Percentiles rank a stretch among this genome's conserved stretches.
Conservation (phyloP, 2,888 invertebrate species). For the Xiphydria camelus region DNA sequence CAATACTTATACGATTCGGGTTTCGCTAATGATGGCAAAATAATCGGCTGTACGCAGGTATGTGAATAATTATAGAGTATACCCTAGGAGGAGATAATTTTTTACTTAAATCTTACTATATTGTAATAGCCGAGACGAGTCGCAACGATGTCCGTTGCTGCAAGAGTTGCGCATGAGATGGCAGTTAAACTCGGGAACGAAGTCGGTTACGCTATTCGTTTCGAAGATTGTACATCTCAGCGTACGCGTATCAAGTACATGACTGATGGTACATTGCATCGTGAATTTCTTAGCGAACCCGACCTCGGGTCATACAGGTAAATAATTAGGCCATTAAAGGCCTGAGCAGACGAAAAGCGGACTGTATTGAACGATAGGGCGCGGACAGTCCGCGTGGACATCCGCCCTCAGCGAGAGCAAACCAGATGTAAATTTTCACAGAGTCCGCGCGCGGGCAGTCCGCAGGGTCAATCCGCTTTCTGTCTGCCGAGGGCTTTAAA, state of each 20-base stretch:
- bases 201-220: constrained; percentile 89
- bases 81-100: too few relatives aligned
- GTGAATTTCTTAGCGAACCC: constrained; percentile 97
- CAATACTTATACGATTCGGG: constrained; percentile 97
- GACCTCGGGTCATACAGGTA: constrained; percentile 87
- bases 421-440: too few relatives aligned
- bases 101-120: too few relatives aligned
- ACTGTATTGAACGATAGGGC: too few relatives aligned
- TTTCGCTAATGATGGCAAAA: constrained; percentile 79
- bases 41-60: constrained; percentile 92
- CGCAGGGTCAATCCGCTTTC: too few relatives aligned
- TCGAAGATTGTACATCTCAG: constrained; percentile 99
- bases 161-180: constrained; percentile 98
- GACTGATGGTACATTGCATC: constrained; percentile 97
- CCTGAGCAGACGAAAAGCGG: too few relatives aligned
- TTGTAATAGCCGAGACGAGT: constrained; percentile 87
- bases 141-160: constrained; percentile 99
- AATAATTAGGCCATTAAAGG: too few relatives aligned
- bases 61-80: constrained; percentile 37
- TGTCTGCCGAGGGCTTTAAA: too few relatives aligned
- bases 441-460: too few relatives aligned
- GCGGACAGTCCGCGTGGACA: too few relatives aligned
- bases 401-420: too few relatives aligned
- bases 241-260: constrained; percentile 96
- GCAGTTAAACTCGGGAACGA: constrained; percentile 92